phyloP scores from a whole-genome alignment of 2,797 vertebrate species.

The Cossypha dichroa region DNA sequence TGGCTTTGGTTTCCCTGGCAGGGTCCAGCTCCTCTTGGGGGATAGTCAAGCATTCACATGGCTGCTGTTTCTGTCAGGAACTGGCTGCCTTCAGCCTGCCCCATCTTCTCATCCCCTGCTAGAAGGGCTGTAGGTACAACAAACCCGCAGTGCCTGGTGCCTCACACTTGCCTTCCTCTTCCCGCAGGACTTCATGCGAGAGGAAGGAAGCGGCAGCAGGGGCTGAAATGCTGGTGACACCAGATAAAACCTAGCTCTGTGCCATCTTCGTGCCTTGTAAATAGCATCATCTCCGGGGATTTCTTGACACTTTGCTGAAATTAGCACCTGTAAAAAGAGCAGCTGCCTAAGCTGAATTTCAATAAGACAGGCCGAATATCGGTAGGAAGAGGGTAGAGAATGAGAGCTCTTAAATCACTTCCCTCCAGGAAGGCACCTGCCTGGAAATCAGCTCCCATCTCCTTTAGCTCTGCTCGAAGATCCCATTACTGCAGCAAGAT shows the following conservation, averaged over 20 bases:
- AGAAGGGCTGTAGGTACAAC: not conserved
- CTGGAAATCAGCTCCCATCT: not conserved
- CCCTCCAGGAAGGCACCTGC: not conserved
- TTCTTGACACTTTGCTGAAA: conserved; percentile 38
- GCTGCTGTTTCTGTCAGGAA: not conserved
- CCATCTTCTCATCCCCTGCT: not conserved
- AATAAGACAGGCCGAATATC: not conserved
- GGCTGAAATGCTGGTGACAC: not conserved
- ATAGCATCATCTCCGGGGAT: not conserved
- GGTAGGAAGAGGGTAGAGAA: not conserved
- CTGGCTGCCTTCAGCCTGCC: not conserved
- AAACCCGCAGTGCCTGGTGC: not conserved
- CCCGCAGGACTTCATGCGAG: not conserved
- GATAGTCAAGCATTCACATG: rapidly evolving
- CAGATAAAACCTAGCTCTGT: not conserved
- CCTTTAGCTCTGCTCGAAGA: not conserved
- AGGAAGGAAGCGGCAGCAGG: not conserved
- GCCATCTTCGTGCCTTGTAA: not conserved
- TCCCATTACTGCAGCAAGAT: not conserved
- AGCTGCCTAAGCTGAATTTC: conserved; percentile 20
- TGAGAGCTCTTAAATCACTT: not conserved
- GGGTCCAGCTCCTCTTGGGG: not conserved
- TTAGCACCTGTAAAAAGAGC: conserved; percentile 45
- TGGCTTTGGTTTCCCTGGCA: not conserved
- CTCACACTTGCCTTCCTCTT: conserved; percentile 30